Evolutionary conservation across 2,888 invertebrate genomes (phyloP).

Genomic region (Proisotoma minuta): DNA sequence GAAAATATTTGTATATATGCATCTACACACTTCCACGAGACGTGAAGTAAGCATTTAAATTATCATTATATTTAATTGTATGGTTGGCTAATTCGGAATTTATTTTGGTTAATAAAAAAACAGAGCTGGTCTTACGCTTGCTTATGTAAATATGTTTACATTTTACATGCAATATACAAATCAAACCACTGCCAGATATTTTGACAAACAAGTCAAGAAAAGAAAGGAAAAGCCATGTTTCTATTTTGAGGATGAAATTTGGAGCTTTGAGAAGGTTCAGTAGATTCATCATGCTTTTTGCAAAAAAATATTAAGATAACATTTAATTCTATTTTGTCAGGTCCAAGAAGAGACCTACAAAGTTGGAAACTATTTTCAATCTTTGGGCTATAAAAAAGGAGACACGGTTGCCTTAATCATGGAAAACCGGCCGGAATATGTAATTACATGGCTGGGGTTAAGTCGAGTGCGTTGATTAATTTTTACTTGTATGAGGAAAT

Average conservation of each 20-base stretch:
- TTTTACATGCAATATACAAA: constrained; percentile 29
- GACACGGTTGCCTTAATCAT: constrained; percentile 83
- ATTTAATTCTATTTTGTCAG: constrained; percentile 52
- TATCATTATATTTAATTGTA: too few species aligned
- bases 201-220: constrained; percentile 58
- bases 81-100: too few species aligned
- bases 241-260: constrained; percentile 72
- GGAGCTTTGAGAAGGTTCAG: constrained; percentile 75
- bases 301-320: not conserved
- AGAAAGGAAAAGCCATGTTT: constrained; percentile 80
- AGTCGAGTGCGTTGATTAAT: constrained; percentile 52
- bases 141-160: constrained; percentile 17
- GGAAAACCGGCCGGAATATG: constrained; percentile 88
- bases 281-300: not conserved
- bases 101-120: too few species aligned
- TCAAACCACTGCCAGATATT: constrained; percentile 34
- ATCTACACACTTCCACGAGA: constrained; percentile 22
- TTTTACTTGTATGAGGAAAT: not conserved
- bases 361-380: constrained; percentile 71
- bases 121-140: constrained; percentile 27
- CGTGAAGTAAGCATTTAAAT: constrained; percentile 15
- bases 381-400: constrained; percentile 74
- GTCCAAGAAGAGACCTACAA: constrained; percentile 80
- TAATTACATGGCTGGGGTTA: constrained; percentile 87
- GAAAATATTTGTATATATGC: constrained; percentile 10